A percentile compares a stretch with the other conserved stretches of the same genome.
phyloP scores from a whole-genome alignment of 2,113 vertebrate genomes.

The Dermatemys mawii region DNA sequence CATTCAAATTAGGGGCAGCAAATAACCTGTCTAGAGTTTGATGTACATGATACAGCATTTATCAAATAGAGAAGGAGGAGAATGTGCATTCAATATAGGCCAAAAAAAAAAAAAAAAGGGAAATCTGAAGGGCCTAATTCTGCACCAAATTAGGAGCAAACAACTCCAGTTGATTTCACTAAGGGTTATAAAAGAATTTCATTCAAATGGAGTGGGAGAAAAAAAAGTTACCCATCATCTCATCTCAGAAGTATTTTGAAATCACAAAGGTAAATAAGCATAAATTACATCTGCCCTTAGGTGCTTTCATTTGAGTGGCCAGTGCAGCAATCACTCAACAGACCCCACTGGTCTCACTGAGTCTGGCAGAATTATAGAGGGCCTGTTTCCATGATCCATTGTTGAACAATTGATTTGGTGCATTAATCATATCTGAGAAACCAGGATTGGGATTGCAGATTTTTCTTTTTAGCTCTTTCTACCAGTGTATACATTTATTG shows the following conservation, averaged over 20 bases:
- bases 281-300: conserved; percentile 65
- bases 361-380: conserved; percentile 67
- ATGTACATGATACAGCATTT: not conserved
- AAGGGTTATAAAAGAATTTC: not conserved
- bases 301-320: conserved; percentile 61
- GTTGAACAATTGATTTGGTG: conserved; percentile 62
- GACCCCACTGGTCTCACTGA: conserved; percentile 65
- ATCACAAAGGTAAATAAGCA: conserved; percentile 34
- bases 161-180: not conserved
- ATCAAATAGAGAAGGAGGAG: not conserved
- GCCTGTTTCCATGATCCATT: conserved; percentile 59
- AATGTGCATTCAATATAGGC: conserved; percentile 15
- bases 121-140: not conserved
- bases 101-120: not conserved
- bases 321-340: conserved; percentile 63
- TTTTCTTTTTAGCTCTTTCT: conserved; percentile 36
- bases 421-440: conserved; percentile 70
- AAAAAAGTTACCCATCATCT: not conserved
- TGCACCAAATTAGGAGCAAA: not conserved
- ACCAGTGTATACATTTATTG: fast-evolving
- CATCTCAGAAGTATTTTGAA: conserved; percentile 35
- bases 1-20: conserved; percentile 19
- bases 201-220: conserved; percentile 22
- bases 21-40: not conserved
- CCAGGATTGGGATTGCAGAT: conserved; percentile 10